Base-by-base conservation (phyloP, 2,888 invertebrate species). In the Synergus japonicus region DNA sequence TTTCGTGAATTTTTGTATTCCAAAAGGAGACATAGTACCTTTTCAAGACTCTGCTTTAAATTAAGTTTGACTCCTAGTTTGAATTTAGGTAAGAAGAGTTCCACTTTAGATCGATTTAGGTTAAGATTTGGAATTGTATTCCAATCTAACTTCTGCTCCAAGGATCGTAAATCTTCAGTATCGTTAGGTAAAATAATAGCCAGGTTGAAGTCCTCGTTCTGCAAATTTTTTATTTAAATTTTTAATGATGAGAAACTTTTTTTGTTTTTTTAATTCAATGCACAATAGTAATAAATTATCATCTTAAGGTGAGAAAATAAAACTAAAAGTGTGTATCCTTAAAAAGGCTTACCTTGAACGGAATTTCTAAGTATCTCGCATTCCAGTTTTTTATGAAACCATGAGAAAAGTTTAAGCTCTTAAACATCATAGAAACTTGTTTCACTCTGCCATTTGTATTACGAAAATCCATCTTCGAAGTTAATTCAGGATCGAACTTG, bases 131-230 rank as follows among this genome's bases (percentile, higher is more conserved):
- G 81, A 58, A 93, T 85, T 5, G 91, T 78, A 77, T 91, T 83
- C 82, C 89, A 89, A 18, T 90, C 83, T 60, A 93, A 90, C 81
- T 92, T 92, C 15, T 88, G 85, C 83, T 94, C 93, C 78, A 93
- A 83, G 3, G 85, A 85, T 12, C 84, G 67, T 37, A 94, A 87
- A 0, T 97, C 97, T 78, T 95, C 94, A 22, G 94, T 92, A 63
- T 94, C 93, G 64, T 95, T 93, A 0, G 97, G 97, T 80, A 97
- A 92, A 78, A 97, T 92, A 64, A 97, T 93, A 2, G 97, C 90
- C 96, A 97, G 95, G 84, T 95, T 95, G 15, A 97, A 93, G 82
- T 95, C 93, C 0, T 94, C 93, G 77, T 95, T 95, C 93, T 93
- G 81, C 3, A 76, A 82, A 60, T 22, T 60, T 22, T 22, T n/a